Percentiles rank a stretch among this genome's conserved stretches.
phyloP scores from a whole-genome alignment of 2,113 vertebrate genomes.

The Corapipo altera region DNA sequence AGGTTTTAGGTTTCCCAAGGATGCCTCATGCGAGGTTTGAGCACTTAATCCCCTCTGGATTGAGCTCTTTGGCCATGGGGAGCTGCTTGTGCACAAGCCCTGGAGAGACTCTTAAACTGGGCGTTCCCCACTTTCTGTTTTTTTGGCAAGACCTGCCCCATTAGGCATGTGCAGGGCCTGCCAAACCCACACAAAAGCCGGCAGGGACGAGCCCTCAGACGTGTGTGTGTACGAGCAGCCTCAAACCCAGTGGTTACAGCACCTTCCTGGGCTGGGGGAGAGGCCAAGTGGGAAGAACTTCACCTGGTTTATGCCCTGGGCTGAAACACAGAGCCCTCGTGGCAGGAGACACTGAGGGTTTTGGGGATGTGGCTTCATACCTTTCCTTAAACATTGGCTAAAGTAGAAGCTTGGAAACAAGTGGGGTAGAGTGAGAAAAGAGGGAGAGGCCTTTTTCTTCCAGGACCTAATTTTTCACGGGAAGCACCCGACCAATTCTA shows the following conservation, averaged over 20 bases:
- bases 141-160: slow-evolving; percentile 41
- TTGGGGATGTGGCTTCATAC: not conserved
- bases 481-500: not conserved
- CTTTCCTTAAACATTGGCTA: not conserved
- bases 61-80: slow-evolving; percentile 1
- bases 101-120: not conserved
- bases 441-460: not conserved
- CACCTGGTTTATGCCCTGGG: not conserved
- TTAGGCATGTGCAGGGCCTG: slow-evolving; percentile 32
- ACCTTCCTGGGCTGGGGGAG: not conserved
- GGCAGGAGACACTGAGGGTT: not conserved
- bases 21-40: slow-evolving; percentile 15
- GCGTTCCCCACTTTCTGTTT: not conserved
- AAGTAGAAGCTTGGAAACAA: not conserved
- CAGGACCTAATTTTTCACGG: not conserved
- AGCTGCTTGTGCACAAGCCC: slow-evolving; percentile 27
- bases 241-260: not conserved
- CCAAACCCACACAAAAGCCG: slow-evolving; percentile 61
- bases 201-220: slow-evolving; percentile 37
- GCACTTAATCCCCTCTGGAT: slow-evolving; percentile 36
- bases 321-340: not conserved
- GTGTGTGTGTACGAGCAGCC: slow-evolving; percentile 2
- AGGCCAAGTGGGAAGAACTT: not conserved
- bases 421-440: not conserved
- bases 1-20: slow-evolving; percentile 53